Percentiles rank a stretch among this genome's conserved stretches.
Conservation (phyloP, 1,140 invertebrate species). For the Drosophila ficusphila region DNA sequence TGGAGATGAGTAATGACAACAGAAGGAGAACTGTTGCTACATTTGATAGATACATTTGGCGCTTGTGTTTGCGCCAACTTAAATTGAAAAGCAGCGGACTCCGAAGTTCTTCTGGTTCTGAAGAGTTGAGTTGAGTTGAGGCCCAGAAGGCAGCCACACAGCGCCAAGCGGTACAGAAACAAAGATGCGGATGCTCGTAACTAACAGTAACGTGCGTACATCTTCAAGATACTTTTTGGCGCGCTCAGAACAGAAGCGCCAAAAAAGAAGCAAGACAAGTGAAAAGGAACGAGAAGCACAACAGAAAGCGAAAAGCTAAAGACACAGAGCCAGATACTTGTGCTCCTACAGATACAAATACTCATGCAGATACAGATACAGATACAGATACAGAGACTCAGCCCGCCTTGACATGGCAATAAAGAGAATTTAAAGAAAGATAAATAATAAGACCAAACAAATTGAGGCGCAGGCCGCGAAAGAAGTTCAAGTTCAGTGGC, state of each 20-base stretch:
- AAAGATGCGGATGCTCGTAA: constrained; percentile 55
- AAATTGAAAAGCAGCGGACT: constrained; percentile 75
- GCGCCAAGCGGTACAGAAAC: constrained; percentile 10
- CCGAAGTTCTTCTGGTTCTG: constrained; percentile 32
- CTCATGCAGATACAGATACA: too few relatives aligned
- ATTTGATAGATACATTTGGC: constrained; percentile 71
- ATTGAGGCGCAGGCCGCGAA: constrained; percentile 56
- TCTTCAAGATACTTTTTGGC: constrained; percentile 61
- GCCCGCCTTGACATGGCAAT: constrained; percentile 71
- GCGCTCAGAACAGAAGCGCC: constrained; percentile 73
- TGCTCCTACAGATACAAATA: constrained; percentile 1
- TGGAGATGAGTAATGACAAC: constrained; percentile 70
- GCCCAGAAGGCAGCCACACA: constrained; percentile 49
- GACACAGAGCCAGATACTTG: constrained; percentile 1
- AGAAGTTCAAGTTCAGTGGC: constrained; percentile 77
- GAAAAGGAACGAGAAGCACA: constrained; percentile 30
- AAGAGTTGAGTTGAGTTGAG: constrained; percentile 44
- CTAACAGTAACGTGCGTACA: constrained; percentile 81
- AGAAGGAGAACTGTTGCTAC: constrained; percentile 66
- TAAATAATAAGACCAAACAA: constrained; percentile 71
- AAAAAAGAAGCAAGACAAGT: constrained; percentile 49
- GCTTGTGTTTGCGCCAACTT: constrained; percentile 66
- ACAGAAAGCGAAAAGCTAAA: constrained; percentile 50
- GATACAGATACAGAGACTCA: constrained; percentile 21
- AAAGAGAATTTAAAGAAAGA: constrained; percentile 76